These are phyloP conservation scores for Meleagris gallopavo DNA, from an alignment of 2,113 vertebrate genomes.

Conservation along the genomic window DNA sequence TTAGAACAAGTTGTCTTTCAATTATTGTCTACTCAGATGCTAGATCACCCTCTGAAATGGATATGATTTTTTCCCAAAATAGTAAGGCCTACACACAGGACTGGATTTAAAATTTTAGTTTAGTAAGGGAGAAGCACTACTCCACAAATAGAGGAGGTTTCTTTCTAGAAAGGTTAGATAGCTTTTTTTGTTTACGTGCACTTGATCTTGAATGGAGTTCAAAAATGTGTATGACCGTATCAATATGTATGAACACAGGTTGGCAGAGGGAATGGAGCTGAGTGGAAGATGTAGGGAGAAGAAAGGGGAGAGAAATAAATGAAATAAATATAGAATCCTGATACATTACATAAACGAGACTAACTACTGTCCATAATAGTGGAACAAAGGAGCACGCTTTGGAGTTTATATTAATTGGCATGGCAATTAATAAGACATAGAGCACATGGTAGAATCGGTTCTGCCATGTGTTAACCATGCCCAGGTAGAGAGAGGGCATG, in stretches of 20 bases:
- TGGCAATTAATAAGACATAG: slow-evolving; percentile 51
- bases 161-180: not conserved
- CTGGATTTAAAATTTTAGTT: not conserved
- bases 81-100: not conserved
- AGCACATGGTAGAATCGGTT: slow-evolving; percentile 39
- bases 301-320: not conserved
- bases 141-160: not conserved
- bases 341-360: not conserved
- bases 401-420: slow-evolving; percentile 8
- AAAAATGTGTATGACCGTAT: not conserved
- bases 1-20: not conserved
- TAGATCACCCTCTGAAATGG: not conserved
- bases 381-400: not conserved
- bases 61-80: not conserved
- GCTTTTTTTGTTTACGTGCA: not conserved
- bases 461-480: slow-evolving; percentile 44
- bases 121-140: not conserved
- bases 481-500: not conserved
- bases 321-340: not conserved
- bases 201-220: not conserved
- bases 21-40: not conserved
- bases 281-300: not conserved
- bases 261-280: not conserved
- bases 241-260: no score
- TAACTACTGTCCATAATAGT: not conserved